Evolutionary conservation across 35 echinoderm and acorn worm genomes (phyloP).

Genomic region (Apostichopus californicus): DNA sequence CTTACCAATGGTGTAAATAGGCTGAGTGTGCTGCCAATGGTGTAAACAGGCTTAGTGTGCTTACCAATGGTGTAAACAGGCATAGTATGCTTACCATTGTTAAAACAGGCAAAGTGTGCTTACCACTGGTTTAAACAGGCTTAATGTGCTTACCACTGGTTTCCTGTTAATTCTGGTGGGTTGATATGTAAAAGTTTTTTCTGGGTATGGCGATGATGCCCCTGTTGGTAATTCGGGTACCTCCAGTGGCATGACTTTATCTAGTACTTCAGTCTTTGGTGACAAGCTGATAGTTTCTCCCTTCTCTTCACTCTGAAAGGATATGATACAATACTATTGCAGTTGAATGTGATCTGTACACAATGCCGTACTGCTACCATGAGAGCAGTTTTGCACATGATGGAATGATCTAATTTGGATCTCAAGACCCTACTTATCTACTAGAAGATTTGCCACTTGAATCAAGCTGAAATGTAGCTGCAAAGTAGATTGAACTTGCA

Average conservation of each 20-base stretch:
- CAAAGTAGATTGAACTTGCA: too few species aligned
- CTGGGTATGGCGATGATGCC: neutral
- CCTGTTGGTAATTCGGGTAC: neutral
- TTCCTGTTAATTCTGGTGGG: conserved; percentile 12
- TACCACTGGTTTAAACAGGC: too few species aligned
- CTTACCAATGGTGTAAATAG: neutral
- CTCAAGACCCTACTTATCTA: too few species aligned
- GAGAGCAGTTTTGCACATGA: neutral
- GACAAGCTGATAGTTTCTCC: neutral
- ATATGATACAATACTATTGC: neutral
- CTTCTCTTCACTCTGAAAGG: neutral
- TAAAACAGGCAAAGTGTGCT: too few species aligned
- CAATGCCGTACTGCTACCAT: neutral
- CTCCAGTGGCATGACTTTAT: neutral
- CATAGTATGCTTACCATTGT: too few species aligned
- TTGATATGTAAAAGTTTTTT: conserved; percentile 9
- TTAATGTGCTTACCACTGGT: neutral
- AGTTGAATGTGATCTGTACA: neutral
- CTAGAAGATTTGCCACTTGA: too few species aligned
- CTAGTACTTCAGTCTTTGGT: neutral
- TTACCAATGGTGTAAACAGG: too few species aligned
- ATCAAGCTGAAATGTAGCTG: too few species aligned
- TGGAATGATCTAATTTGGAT: too few species aligned
- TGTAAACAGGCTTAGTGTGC: too few species aligned
- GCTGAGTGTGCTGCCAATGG: too few species aligned